A percentile compares a stretch with the other conserved stretches of the same genome.
Conservation (phyloP, 2,797 vertebrate species). For the Chromobotia macracanthus region DNA sequence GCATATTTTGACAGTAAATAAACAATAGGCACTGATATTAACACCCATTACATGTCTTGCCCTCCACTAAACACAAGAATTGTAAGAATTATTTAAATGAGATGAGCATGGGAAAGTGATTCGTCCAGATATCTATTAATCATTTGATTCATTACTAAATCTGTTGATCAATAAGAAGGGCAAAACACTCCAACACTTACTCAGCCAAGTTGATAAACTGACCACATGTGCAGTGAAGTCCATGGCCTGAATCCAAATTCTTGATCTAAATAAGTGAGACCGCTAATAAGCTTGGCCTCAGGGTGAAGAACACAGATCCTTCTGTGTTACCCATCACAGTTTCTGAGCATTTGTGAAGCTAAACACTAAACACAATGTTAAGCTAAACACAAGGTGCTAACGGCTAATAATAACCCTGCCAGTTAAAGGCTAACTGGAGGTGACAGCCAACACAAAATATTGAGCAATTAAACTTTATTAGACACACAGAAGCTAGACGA, state of each 20-base stretch:
- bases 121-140: neutral
- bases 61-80: neutral
- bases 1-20: neutral
- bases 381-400: conserved; percentile 41
- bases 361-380: conserved; percentile 16
- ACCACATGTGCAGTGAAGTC: conserved; percentile 22
- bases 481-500: neutral
- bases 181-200: neutral
- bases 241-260: conserved; percentile 11
- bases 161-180: neutral
- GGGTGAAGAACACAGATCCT: neutral
- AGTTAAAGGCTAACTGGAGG: conserved; percentile 50
- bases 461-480: conserved; percentile 57
- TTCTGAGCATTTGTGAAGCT: conserved; percentile 31
- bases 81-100: neutral
- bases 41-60: neutral
- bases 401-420: conserved; percentile 50
- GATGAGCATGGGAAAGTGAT: neutral
- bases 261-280: conserved; percentile 23
- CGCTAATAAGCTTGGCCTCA: neutral
- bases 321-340: conserved; percentile 2
- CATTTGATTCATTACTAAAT: neutral
- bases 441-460: conserved; percentile 53
- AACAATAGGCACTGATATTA: neutral
- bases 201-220: conserved; percentile 20